A percentile compares a stretch with the other conserved stretches of the same genome.
Evolutionary conservation across 2,888 invertebrate species (phyloP).

Genomic region (Ophion slaviceki): DNA sequence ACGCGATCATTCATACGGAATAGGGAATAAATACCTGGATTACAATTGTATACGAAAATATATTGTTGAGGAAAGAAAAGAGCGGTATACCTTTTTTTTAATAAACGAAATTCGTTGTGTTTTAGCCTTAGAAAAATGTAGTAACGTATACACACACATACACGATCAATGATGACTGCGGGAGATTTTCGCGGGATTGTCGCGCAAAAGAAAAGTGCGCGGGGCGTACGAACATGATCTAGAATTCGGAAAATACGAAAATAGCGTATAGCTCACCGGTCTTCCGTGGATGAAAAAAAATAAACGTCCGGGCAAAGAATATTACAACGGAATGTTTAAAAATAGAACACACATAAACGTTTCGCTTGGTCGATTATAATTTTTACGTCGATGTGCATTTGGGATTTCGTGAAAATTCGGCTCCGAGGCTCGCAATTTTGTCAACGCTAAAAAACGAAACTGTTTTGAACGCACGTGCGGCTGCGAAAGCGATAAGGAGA

Average conservation of each 20-base stretch:
- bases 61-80: too few relatives aligned
- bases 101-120: too few relatives aligned
- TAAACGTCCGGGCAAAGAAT: neutral
- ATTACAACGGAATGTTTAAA: neutral
- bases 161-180: conserved; percentile 4
- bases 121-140: neutral
- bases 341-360: neutral
- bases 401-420: neutral
- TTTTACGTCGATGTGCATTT: too few relatives aligned
- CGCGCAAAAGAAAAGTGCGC: conserved; percentile 28
- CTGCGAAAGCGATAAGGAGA: too few relatives aligned
- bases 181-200: conserved; percentile 54
- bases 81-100: too few relatives aligned
- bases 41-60: too few relatives aligned
- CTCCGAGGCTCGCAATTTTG: too few relatives aligned
- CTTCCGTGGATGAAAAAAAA: conserved; percentile 27
- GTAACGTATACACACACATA: neutral
- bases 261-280: conserved; percentile 49
- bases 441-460: too few relatives aligned
- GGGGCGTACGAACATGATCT: conserved; percentile 36
- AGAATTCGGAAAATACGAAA: conserved; percentile 56
- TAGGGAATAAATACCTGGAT: too few relatives aligned
- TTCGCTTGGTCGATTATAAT: too few relatives aligned
- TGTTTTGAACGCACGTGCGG: too few relatives aligned
- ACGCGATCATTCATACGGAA: too few relatives aligned